These are phyloP conservation scores for Microplitis manilae DNA, from an alignment of 2,888 invertebrate genomes.

Conservation along the genomic window DNA sequence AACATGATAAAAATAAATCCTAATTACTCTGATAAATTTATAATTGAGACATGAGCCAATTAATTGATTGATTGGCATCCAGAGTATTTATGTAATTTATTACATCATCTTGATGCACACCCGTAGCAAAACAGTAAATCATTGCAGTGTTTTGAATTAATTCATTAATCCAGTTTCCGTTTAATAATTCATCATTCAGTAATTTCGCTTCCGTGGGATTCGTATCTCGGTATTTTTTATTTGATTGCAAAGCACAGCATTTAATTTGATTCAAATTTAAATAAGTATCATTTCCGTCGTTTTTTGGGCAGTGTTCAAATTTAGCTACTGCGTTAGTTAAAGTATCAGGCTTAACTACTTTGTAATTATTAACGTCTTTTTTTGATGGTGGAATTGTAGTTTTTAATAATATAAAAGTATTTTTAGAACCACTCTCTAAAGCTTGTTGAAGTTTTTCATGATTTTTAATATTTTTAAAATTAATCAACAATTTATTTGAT, in stretches of 20 bases:
- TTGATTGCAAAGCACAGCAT: background rate
- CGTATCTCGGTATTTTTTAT: background rate
- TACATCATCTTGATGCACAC: slow-evolving; percentile 62
- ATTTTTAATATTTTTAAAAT: slow-evolving; percentile 36
- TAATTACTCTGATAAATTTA: background rate
- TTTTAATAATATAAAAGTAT: slow-evolving; percentile 55
- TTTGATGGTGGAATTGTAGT: slow-evolving; percentile 47
- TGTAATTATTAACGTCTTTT: slow-evolving; percentile 31
- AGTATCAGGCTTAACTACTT: background rate
- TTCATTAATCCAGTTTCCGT: slow-evolving; percentile 53
- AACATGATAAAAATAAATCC: too few species aligned
- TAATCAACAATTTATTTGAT: slow-evolving; percentile 12
- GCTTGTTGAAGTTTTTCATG: slow-evolving; percentile 51
- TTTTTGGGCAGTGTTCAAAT: slow-evolving; percentile 5
- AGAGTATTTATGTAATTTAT: slow-evolving; percentile 63
- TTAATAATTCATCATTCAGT: slow-evolving; percentile 16
- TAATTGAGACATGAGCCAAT: slow-evolving; percentile 45
- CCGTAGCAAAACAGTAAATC: slow-evolving; percentile 66
- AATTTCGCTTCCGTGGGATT: slow-evolving; percentile 5
- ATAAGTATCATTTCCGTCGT: slow-evolving; percentile 17
- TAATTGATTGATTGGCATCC: slow-evolving; percentile 58
- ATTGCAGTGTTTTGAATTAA: slow-evolving; percentile 65
- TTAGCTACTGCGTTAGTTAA: background rate
- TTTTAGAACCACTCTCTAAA: slow-evolving; percentile 48
- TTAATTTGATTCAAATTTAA: slow-evolving; percentile 4